Evolutionary conservation across 35 echinoderm and acorn worm genomes (phyloP), one percentile per base, ranked within the genome.

Genomic region (Apostichopus californicus): DNA sequence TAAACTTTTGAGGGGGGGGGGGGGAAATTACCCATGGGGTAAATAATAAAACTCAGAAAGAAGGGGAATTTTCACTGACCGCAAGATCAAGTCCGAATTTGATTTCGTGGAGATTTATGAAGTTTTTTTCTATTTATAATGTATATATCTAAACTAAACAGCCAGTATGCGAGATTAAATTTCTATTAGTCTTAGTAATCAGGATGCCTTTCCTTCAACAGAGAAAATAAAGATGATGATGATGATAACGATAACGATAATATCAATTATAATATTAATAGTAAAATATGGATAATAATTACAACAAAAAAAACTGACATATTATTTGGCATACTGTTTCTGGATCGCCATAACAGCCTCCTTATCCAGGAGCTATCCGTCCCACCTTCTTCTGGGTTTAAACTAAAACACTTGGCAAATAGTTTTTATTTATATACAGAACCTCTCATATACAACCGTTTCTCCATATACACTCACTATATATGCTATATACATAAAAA

Each of bases 281-380:
- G 80, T 83, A 83, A 83, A 83, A 55, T 55, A 55, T 4, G 55
- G 17, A 83, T 81, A 55, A 83, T 83, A 83, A 46, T 57, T 83
- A 83, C 25, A 83, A 46, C 34, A 46, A 46, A 46, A 46, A 46
- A 83, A 56, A 83, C 80, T 53, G 55, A 56, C 55, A 53, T 54
- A 56, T 83, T 56, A 83, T 83, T 83, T 83, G 80, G 80, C 80
- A 83, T 83, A 83, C 80, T 83, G 80, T 83, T 83, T 83, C 80
- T 83, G 80, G 80, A 55, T 83, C 52, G 55, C 80, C 80, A 83
- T 56, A 34, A 83, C 5, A 56, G 13, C 46, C 80, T 56, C 80
- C 46, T 83, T 18, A 56, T 55, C 12, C 80, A 53, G 17, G 7
- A 82, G 10, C 34, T 54, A 23, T 78, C 18, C 54, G 11, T 52